Conservation (phyloP, 1,140 invertebrate species). For the Trigoniulus corallinus region DNA sequence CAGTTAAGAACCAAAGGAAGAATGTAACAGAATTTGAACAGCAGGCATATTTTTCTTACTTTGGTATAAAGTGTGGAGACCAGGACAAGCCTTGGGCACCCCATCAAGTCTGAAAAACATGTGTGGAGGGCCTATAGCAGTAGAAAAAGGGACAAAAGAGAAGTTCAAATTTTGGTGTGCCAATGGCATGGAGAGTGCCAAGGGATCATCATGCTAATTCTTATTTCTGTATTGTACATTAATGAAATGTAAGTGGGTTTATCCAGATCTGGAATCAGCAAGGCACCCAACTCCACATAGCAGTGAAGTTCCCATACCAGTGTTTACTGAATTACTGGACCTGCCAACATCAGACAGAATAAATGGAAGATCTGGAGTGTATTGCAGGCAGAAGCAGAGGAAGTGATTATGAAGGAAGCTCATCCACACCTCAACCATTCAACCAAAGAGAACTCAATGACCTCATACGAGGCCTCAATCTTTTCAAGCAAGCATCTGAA, state of each 20-base stretch:
- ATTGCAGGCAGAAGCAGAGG: not conserved
- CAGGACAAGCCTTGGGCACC: conserved; percentile 15
- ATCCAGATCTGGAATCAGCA: conserved; percentile 4
- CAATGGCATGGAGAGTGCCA: conserved; percentile 6
- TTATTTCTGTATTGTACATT: not conserved
- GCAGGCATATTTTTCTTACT: conserved; percentile 9
- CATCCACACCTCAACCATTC: not conserved
- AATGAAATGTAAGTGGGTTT: not conserved
- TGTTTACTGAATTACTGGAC: not conserved
- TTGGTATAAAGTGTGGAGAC: conserved; percentile 12
- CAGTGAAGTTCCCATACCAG: conserved; percentile 1
- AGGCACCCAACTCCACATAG: not conserved
- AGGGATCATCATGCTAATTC: not conserved
- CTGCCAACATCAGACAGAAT: not conserved
- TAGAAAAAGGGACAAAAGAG: conserved; percentile 14
- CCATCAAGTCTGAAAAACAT: conserved; percentile 14
- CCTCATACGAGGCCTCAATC: conserved; percentile 1
- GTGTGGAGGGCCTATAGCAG: conserved; percentile 10
- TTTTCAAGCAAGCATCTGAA: conserved; percentile 11
- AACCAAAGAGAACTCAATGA: too few species aligned
- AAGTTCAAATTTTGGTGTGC: conserved; percentile 8
- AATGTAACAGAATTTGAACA: conserved; percentile 7
- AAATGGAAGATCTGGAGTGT: not conserved
- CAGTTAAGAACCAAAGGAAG: conserved; percentile 5
- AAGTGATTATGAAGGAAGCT: conserved; percentile 1